phyloP scores from a whole-genome alignment of 1,140 invertebrate genomes.

The Drosophila virilis region DNA sequence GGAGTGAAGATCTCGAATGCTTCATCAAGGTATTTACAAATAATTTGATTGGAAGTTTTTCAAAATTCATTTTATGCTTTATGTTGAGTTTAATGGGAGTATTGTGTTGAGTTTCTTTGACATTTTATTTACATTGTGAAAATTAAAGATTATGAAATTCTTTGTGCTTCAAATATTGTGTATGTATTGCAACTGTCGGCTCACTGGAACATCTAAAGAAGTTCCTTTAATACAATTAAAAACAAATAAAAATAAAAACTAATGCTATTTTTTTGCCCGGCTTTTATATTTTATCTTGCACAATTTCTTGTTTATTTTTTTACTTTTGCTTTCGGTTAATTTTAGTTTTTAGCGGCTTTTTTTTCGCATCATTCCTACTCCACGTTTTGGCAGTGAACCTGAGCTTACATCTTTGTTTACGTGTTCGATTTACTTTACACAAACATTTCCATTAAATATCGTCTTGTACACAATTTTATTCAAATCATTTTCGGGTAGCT shows the following conservation, averaged over 20 bases:
- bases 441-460: constrained; percentile 44
- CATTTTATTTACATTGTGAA: constrained; percentile 41
- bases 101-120: background rate
- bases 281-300: constrained; percentile 14
- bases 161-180: constrained; percentile 36
- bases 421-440: constrained; percentile 66
- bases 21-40: constrained; percentile 71
- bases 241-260: constrained; percentile 9
- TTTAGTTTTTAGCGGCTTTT: constrained; percentile 26
- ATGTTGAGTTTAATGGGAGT: constrained; percentile 5
- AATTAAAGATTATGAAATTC: constrained; percentile 26
- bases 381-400: constrained; percentile 84
- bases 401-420: constrained; percentile 79
- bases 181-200: constrained; percentile 48
- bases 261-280: constrained; percentile 32
- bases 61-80: background rate
- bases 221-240: constrained; percentile 23
- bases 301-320: constrained; percentile 17
- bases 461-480: constrained; percentile 47
- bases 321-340: constrained; percentile 18
- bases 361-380: constrained; percentile 66
- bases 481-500: constrained; percentile 34
- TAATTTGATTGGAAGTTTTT: constrained; percentile 31
- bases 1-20: constrained; percentile 73
- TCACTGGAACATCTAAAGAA: constrained; percentile 13